These are phyloP conservation scores for Bombus impatiens DNA, from an alignment of 1,140 invertebrate genomes.

Conservation along the genomic window DNA sequence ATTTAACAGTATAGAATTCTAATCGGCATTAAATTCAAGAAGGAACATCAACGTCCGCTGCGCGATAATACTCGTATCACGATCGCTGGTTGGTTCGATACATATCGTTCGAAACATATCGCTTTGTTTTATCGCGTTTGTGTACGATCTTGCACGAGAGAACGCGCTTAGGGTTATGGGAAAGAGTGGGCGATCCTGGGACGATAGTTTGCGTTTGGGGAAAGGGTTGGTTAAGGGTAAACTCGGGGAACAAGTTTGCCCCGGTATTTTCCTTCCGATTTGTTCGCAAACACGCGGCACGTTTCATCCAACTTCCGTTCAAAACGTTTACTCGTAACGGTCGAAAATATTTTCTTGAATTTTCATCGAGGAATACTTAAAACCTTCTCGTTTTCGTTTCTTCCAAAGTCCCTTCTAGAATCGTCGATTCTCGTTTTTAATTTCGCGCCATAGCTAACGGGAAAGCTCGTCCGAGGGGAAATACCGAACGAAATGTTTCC, in stretches of 20 bases:
- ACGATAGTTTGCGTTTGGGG: background rate
- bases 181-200: background rate
- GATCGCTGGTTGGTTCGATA: too few relatives aligned
- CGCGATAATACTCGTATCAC: too few relatives aligned
- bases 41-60: too few relatives aligned
- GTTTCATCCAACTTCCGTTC: background rate
- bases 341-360: background rate
- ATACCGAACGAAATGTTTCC: too few relatives aligned
- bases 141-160: background rate
- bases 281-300: slow-evolving; percentile 12
- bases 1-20: too few relatives aligned
- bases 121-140: too few relatives aligned
- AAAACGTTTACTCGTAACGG: background rate
- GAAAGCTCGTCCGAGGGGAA: background rate
- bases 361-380: background rate
- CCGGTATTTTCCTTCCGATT: slow-evolving; percentile 26
- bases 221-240: slow-evolving; percentile 26
- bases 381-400: background rate
- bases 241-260: slow-evolving; percentile 16
- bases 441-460: background rate
- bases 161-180: background rate
- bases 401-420: background rate
- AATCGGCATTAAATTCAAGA: too few relatives aligned
- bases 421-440: background rate
- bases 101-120: too few relatives aligned